These are phyloP conservation scores for Rhinichthys osculus DNA, from an alignment of 2,797 vertebrate species.

Conservation along the genomic window DNA sequence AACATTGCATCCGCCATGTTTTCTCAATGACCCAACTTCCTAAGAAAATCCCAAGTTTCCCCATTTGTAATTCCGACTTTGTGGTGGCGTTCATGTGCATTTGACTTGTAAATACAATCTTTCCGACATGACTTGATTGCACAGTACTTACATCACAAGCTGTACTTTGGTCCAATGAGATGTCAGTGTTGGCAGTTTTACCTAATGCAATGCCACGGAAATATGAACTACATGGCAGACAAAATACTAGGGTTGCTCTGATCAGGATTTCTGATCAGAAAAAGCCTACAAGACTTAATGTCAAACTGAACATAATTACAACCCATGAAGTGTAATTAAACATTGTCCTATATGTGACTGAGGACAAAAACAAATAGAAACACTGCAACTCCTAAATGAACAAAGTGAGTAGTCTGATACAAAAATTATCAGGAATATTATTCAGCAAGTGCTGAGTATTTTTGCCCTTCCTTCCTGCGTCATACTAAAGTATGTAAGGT, in stretches of 20 bases:
- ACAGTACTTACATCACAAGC: neutral
- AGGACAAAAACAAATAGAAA: too few species aligned
- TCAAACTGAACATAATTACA: too few species aligned
- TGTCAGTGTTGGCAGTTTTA: neutral
- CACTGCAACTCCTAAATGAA: too few species aligned
- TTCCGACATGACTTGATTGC: neutral
- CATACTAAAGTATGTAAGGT: too few species aligned
- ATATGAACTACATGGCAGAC: neutral
- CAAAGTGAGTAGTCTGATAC: too few species aligned
- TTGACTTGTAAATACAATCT: neutral
- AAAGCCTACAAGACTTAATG: too few species aligned
- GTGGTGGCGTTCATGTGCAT: neutral
- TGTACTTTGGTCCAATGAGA: neutral
- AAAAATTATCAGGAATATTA: too few species aligned
- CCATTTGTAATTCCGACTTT: neutral
- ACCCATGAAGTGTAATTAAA: too few species aligned
- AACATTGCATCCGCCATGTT: neutral
- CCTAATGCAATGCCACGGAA: neutral
- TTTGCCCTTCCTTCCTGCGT: too few species aligned
- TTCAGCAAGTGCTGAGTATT: too few species aligned
- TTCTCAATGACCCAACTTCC: neutral
- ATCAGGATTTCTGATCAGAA: too few species aligned
- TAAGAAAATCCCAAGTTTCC: neutral
- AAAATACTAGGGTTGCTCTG: neutral
- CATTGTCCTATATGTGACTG: too few species aligned